A percentile compares a stretch with the other conserved stretches of the same genome.
Evolutionary conservation across 1,140 invertebrate genomes (phyloP).

Genomic region (Pissodes strobi): DNA sequence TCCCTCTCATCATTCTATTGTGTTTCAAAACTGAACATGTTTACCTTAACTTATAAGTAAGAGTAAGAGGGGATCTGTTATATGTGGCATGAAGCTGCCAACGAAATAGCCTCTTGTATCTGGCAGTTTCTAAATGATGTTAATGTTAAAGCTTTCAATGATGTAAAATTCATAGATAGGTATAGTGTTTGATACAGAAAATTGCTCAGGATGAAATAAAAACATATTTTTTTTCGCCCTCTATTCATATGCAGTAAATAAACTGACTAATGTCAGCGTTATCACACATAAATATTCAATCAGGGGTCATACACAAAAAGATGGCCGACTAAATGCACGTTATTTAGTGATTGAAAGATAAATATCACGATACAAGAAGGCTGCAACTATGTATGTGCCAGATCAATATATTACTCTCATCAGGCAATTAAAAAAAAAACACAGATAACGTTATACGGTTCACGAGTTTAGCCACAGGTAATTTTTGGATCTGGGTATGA

Average conservation of each 20-base stretch:
- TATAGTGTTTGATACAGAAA: constrained; percentile 51
- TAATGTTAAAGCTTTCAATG: no score
- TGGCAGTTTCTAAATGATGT: no score
- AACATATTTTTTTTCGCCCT: constrained; percentile 51
- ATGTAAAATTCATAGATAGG: no score
- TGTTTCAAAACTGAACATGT: no score
- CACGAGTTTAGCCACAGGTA: not conserved
- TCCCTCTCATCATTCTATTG: no score
- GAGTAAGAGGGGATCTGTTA: no score
- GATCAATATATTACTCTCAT: constrained; percentile 21
- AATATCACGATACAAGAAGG: constrained; percentile 42
- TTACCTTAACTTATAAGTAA: no score
- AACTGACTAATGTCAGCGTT: no score
- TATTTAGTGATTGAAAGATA: constrained; percentile 53
- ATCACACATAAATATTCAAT: constrained; percentile 42
- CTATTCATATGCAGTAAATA: constrained; percentile 51
- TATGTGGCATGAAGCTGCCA: no score
- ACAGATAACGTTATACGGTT: not conserved
- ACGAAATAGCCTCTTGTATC: no score
- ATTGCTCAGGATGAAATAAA: constrained; percentile 54
- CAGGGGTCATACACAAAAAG: constrained; percentile 42
- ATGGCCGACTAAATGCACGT: constrained; percentile 50
- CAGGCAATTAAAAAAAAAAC: not conserved
- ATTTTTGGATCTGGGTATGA: not conserved
- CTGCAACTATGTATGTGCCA: no score